These are phyloP conservation scores for Calvadosia cruxmelitensis DNA, from an alignment of 30 jellyfish, hydroid and myxozoan species.

Conservation along the genomic window DNA sequence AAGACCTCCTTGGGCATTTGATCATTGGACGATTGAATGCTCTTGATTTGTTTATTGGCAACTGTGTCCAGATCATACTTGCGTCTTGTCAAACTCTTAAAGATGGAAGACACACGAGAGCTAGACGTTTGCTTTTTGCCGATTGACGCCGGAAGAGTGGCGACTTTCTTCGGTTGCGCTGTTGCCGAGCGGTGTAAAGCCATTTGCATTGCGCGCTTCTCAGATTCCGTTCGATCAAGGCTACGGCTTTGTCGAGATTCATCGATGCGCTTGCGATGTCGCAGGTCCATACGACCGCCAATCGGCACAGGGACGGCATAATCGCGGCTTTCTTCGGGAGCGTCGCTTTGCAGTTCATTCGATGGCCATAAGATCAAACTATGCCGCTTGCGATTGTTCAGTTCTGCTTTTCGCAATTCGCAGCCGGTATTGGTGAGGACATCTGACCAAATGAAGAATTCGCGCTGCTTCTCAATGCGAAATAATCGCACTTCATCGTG, in stretches of 20 bases:
- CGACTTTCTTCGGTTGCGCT: background rate
- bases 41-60: background rate
- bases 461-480: background rate
- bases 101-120: conserved; percentile 43
- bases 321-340: background rate
- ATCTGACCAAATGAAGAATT: background rate
- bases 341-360: background rate
- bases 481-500: background rate
- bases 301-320: background rate
- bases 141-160: background rate
- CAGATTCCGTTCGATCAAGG: background rate
- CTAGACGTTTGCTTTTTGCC: background rate
- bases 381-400: background rate
- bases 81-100: conserved; percentile 40
- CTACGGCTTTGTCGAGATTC: background rate
- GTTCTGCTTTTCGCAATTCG: background rate
- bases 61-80: conserved; percentile 7
- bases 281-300: background rate
- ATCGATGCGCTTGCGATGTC: background rate
- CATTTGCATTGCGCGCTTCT: background rate
- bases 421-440: background rate
- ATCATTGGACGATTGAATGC: background rate
- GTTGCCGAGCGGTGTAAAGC: background rate
- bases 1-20: background rate
- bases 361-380: background rate